A percentile compares a stretch with the other conserved stretches of the same genome.
phyloP scores from a whole-genome alignment of 2,797 vertebrate genomes.

The Taenioides sp. region DNA sequence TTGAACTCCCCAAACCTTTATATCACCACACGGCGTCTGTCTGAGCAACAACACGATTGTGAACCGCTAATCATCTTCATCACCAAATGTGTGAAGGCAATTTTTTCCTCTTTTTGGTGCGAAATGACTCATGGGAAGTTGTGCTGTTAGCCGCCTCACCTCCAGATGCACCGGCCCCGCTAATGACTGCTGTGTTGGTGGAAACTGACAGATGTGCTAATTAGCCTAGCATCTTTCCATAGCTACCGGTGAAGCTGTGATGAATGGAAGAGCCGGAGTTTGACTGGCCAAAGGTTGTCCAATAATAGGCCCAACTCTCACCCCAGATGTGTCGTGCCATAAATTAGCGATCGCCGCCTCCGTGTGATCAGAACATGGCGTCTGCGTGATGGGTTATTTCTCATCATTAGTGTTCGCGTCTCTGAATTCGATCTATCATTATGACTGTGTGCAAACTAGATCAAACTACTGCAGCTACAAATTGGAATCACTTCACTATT shows the following conservation, averaged over 20 bases:
- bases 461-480: neutral
- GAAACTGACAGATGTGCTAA: conserved; percentile 63
- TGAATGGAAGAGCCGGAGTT: conserved; percentile 32
- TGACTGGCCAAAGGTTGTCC: conserved; percentile 44
- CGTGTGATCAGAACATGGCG: conserved; percentile 39
- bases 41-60: conserved; percentile 23
- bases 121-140: conserved; percentile 34
- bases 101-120: conserved; percentile 7
- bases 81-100: conserved; percentile 34
- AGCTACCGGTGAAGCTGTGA: conserved; percentile 15
- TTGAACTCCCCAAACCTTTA: neutral
- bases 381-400: conserved; percentile 20
- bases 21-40: neutral
- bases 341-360: conserved; percentile 35
- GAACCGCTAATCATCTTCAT: conserved; percentile 39
- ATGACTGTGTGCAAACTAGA: conserved; percentile 16
- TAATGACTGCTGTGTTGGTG: conserved; percentile 37
- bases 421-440: conserved; percentile 28
- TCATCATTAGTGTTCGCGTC: conserved; percentile 19
- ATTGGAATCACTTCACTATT: neutral
- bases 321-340: conserved; percentile 47
- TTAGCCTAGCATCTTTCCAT: conserved; percentile 46
- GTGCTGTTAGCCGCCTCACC: conserved; percentile 46
- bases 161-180: conserved; percentile 46
- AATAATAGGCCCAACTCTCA: conserved; percentile 42